Base-by-base conservation (phyloP, 2,888 invertebrate genomes). In the Trichogramma dendrolimi region DNA sequence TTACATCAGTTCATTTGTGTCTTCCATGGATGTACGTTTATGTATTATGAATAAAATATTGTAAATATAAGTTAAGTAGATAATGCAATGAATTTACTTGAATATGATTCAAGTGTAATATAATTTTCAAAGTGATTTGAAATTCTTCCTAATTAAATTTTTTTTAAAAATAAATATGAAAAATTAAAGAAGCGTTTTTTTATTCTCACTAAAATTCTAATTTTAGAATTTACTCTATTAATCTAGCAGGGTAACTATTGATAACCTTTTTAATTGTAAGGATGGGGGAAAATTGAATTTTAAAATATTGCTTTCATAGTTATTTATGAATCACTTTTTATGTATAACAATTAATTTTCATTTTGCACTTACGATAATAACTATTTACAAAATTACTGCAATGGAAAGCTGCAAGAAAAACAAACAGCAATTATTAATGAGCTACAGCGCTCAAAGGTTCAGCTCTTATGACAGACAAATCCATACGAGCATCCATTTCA, bases 371-470 rank as follows among this genome's bases (percentile, higher is more conserved):
- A 62, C n/a, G 49, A 49, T 60, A 2, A 51, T 55, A 62, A 67
- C 61, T 68, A 71, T 69, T 68, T 67, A 66, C 68, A 69, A 66
- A 41, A 7, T 57, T 40, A 59, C 49, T 27, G 42, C 58, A 68
- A 67, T 58, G 65, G 65, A 55, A 53, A 65, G 52, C 64, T 64
- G 6, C 41, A 27, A 7, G 53, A 42, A 8, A 54, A 43, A 46
- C 14, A 39, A 60, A 47, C n/a, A 52, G 44, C 52, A 60, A 56
- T 60, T 60, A 59, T 64, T 77, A 92, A 81, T 92, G 92, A 67
- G 87, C 86, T 70, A 93, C 91, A 59, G 92, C 86, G 72, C 89
- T 90, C 67, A 93, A 80, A 0, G 92, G 92, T 79, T 93, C 92
- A 56, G 92, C 92, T 79, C 91, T 86, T 69, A 93, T 90, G 70